A percentile compares a stretch with the other conserved stretches of the same genome.
Conservation (phyloP, 2,113 vertebrate genomes). For the Speoplatyrhinus poulsoni region DNA sequence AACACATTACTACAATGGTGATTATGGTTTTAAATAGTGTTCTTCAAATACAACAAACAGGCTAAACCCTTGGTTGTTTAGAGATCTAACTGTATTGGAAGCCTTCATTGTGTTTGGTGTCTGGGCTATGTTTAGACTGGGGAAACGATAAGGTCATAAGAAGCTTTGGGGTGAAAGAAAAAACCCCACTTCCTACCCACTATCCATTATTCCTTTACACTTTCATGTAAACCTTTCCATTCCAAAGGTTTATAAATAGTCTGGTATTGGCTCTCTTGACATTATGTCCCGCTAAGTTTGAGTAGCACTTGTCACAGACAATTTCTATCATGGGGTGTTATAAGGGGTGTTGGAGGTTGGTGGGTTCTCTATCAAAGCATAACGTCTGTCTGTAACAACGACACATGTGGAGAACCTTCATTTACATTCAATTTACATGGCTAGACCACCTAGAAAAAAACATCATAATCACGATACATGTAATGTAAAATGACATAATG, state of each 20-base stretch:
- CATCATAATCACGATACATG: slow-evolving; percentile 6
- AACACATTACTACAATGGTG: slow-evolving; percentile 16
- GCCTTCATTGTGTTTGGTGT: slow-evolving; percentile 38
- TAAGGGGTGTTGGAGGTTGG: slow-evolving; percentile 22
- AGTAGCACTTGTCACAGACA: slow-evolving; percentile 75
- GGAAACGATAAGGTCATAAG: slow-evolving; percentile 71
- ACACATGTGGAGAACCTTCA: slow-evolving; percentile 23
- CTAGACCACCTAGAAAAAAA: not conserved
- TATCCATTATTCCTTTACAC: slow-evolving; percentile 67
- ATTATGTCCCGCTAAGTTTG: slow-evolving; percentile 68
- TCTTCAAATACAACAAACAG: slow-evolving; percentile 23
- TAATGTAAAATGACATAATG: slow-evolving; percentile 3
- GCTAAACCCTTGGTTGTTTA: slow-evolving; percentile 35
- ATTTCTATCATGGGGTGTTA: slow-evolving; percentile 73
- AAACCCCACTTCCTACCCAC: slow-evolving; percentile 54
- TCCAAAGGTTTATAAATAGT: slow-evolving; percentile 76
- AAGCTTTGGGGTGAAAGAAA: slow-evolving; percentile 65
- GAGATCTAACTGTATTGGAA: slow-evolving; percentile 30
- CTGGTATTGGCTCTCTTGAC: slow-evolving; percentile 69
- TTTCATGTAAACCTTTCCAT: slow-evolving; percentile 72
- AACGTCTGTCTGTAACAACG: slow-evolving; percentile 50
- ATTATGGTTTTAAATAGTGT: slow-evolving; percentile 18
- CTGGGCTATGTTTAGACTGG: slow-evolving; percentile 63
- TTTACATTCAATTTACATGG: slow-evolving; percentile 10
- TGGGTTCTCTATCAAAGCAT: slow-evolving; percentile 63